phyloP scores from a whole-genome alignment of 2,888 invertebrate genomes.

The Miltochrista miniata region DNA sequence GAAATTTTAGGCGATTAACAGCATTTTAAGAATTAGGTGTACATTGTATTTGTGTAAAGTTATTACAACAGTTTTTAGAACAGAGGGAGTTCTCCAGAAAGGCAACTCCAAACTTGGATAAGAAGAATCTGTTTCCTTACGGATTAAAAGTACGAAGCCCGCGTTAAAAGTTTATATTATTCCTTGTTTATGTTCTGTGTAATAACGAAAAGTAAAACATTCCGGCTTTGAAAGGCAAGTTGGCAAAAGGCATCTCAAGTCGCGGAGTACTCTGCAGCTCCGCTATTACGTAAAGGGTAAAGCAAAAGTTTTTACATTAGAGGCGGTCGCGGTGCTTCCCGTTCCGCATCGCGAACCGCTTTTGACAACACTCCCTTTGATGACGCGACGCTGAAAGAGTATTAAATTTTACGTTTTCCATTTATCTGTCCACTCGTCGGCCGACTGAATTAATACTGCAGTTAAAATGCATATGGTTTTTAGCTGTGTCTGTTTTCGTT shows the following conservation, averaged over 20 bases:
- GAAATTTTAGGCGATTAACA: not conserved
- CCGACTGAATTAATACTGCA: slow-evolving; percentile 62
- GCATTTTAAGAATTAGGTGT: not conserved
- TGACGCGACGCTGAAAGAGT: slow-evolving; percentile 63
- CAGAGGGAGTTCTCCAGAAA: not conserved
- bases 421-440: slow-evolving; percentile 61
- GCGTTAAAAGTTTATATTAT: slow-evolving; percentile 49
- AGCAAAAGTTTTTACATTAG: slow-evolving; percentile 80
- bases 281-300: slow-evolving; percentile 73
- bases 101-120: not conserved
- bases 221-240: slow-evolving; percentile 75
- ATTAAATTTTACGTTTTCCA: slow-evolving; percentile 72
- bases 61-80: not conserved
- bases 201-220: slow-evolving; percentile 75
- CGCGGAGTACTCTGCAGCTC: slow-evolving; percentile 55
- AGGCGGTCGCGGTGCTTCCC: slow-evolving; percentile 58
- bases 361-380: slow-evolving; percentile 79
- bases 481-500: slow-evolving; percentile 41
- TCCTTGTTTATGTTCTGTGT: slow-evolving; percentile 48
- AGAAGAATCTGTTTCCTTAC: not conserved
- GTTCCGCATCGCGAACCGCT: slow-evolving; percentile 72
- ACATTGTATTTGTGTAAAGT: not conserved
- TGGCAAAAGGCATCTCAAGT: slow-evolving; percentile 75
- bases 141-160: slow-evolving; percentile 19
- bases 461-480: slow-evolving; percentile 50